Base-by-base conservation (phyloP, 2,888 invertebrate species). In the Tenthredo scrophulariae region DNA sequence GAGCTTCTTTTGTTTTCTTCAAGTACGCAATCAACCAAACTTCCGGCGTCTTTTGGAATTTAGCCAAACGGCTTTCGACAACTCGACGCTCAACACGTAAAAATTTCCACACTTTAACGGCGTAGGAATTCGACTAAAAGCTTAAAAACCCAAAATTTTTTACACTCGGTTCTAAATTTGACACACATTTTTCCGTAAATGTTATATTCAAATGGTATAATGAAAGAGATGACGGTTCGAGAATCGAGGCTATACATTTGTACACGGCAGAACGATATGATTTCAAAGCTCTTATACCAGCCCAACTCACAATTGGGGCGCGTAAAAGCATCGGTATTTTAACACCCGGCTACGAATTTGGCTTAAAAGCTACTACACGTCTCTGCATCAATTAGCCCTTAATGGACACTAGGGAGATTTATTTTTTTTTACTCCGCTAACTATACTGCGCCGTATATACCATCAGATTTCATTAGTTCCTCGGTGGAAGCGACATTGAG, bases 321-420 rank as follows among this genome's bases (percentile, higher is more conserved):
- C n/a, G 67, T 67, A 67, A 83, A 83, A 83, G 83, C 83, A 43
- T 46, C 29, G 65, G 67, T 26, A 70, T 67, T 67, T 67, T 26
- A 67, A 83, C 29, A 70, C 67, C 50, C 67, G 40, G 22, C 67
- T 83, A 33, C 46, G 33, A 83, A 83, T 67, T 26, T 70, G 43
- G 67, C 67, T 67, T n/a, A 83, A 83, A 82, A 40, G 65, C 82
- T 65, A 37, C 40, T 37, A 82, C 82, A 65, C 26, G 62, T 65
- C 65, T 67, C 83, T 67, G 83, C 67, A 29, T 83, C 83, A 83
- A 83, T 83, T 83, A 83, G 33, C 40, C 15, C 40, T 62, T 80
- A 40, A 80, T 80, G 80, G 80, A 77, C 10, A 62, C 62, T 62
- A 29, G 29, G 37, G 33, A 9, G 29, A 77, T 26, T 77, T 62